Evolutionary conservation across 2,797 vertebrate species (phyloP).

Genomic region (Fistularia commersonii): DNA sequence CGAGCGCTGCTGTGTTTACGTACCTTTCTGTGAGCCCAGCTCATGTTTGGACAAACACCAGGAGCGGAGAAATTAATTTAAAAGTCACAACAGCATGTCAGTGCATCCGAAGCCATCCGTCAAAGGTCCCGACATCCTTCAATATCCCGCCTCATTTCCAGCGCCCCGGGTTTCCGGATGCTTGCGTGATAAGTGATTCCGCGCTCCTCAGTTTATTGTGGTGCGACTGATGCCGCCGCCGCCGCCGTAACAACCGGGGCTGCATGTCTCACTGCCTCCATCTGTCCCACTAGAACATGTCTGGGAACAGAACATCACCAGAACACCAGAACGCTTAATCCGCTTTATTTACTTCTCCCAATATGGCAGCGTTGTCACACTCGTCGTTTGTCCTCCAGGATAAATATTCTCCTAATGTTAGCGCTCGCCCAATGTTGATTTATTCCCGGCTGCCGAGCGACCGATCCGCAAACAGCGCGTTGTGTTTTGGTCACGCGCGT

Average conservation of each 20-base stretch:
- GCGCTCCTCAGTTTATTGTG: constrained; percentile 51
- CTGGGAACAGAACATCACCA: constrained; percentile 63
- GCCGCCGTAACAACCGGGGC: constrained; percentile 54
- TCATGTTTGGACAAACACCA: too few relatives aligned
- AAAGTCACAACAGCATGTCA: too few relatives aligned
- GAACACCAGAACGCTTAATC: constrained; percentile 68
- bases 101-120: too few relatives aligned
- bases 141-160: constrained; percentile 8
- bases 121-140: background rate
- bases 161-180: constrained; percentile 19
- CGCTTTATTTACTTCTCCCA: constrained; percentile 75
- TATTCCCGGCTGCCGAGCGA: constrained; percentile 71
- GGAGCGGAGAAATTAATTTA: too few relatives aligned
- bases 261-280: constrained; percentile 73
- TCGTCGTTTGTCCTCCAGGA: constrained; percentile 69
- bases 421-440: constrained; percentile 70
- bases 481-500: constrained; percentile 60
- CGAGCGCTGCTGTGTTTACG: too few relatives aligned
- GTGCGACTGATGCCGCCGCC: constrained; percentile 58
- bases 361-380: constrained; percentile 71
- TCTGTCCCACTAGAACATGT: constrained; percentile 70
- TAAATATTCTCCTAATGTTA: constrained; percentile 70
- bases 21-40: too few relatives aligned
- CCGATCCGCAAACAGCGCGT: constrained; percentile 66
- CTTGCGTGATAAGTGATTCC: constrained; percentile 29